These are phyloP conservation scores for Upupa epops DNA, from an alignment of 2,113 vertebrate genomes.

Conservation along the genomic window DNA sequence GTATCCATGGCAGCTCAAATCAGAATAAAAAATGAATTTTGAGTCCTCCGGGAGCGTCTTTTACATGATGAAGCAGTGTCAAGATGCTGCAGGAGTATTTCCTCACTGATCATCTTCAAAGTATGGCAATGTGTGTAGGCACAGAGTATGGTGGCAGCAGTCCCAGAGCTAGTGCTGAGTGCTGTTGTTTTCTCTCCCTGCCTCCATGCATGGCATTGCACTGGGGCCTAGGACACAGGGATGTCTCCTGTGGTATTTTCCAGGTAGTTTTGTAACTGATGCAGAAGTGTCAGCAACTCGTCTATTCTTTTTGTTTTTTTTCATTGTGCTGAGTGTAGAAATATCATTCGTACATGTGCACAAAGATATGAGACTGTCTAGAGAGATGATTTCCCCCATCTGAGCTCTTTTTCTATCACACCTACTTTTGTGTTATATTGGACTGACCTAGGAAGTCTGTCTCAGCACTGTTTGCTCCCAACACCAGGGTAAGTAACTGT, in stretches of 20 bases:
- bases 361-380: neutral
- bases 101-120: constrained; percentile 20
- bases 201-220: neutral
- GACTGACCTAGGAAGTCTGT: neutral
- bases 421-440: neutral
- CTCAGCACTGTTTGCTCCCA: neutral
- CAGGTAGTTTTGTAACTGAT: neutral
- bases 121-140: neutral
- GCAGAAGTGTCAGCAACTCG: neutral
- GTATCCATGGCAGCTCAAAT: constrained; percentile 19
- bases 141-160: neutral
- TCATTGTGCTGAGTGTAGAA: neutral
- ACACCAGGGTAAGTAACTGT: neutral
- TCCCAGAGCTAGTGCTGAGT: neutral
- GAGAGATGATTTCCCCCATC: neutral
- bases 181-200: neutral
- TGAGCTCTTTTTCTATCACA: neutral
- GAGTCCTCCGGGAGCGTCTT: neutral
- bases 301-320: neutral
- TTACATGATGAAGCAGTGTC: neutral
- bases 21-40: neutral
- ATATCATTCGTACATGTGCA: neutral
- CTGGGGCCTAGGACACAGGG: neutral
- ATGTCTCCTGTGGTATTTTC: neutral
- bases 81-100: constrained; percentile 19